These are phyloP conservation scores for Rynchops niger DNA, from an alignment of 2,113 vertebrate genomes.

Conservation along the genomic window DNA sequence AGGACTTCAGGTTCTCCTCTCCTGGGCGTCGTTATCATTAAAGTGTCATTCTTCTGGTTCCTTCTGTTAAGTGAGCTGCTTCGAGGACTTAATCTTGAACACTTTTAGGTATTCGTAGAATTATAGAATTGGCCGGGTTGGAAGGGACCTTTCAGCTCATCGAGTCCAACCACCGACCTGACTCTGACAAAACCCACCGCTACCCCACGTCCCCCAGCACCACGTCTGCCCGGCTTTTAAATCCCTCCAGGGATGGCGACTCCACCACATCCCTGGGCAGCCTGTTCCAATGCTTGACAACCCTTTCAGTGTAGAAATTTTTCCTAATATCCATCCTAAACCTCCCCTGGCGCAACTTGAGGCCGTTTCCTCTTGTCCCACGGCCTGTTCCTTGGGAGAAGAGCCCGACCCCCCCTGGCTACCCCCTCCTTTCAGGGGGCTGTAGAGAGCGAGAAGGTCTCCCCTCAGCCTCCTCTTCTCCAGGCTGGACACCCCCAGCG, in stretches of 20 bases:
- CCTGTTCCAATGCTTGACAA: neutral
- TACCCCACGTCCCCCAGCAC: neutral
- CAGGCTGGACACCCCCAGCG: neutral
- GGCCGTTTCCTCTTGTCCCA: neutral
- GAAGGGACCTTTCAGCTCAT: neutral
- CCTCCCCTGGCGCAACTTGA: neutral
- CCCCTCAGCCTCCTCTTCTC: neutral
- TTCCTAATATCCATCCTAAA: neutral
- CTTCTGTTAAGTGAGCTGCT: neutral
- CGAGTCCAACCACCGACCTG: no score
- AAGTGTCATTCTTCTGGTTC: neutral
- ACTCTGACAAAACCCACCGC: neutral
- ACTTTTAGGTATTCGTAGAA: accelerated
- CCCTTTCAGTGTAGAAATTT: neutral
- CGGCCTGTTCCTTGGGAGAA: neutral
- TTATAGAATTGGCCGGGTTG: neutral
- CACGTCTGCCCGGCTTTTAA: neutral
- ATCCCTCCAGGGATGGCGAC: neutral
- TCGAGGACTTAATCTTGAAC: neutral
- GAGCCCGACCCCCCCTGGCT: neutral
- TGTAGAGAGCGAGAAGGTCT: neutral
- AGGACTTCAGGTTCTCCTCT: accelerated
- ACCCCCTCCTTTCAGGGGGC: neutral
- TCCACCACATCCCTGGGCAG: neutral
- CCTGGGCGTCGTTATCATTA: neutral